These are phyloP conservation scores for Kobus ellipsiprymnus DNA, from an alignment of 2,113 vertebrate species.

Conservation along the genomic window DNA sequence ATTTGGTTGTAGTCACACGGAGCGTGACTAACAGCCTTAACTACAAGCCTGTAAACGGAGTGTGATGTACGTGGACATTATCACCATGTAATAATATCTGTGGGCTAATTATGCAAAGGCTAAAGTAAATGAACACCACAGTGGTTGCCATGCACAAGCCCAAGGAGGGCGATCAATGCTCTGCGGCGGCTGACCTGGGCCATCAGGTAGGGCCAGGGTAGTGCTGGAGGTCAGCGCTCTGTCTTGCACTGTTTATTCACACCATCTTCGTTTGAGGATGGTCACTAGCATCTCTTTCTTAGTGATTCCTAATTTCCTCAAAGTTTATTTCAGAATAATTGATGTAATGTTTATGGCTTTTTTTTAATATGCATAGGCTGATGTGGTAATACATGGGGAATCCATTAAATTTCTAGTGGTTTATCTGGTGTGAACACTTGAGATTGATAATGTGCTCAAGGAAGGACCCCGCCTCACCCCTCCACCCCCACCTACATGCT, in stretches of 20 bases:
- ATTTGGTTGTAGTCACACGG: constrained; percentile 27
- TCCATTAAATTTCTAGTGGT: neutral
- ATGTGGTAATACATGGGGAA: neutral
- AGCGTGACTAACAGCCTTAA: constrained; percentile 53
- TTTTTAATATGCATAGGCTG: neutral
- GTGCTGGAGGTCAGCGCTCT: neutral
- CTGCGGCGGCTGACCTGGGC: neutral
- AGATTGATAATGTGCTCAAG: neutral
- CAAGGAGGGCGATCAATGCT: neutral
- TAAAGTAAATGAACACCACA: neutral
- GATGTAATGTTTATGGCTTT: neutral
- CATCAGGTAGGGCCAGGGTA: neutral
- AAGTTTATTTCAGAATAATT: neutral
- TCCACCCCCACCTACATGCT: neutral
- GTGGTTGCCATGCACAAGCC: neutral
- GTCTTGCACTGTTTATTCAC: neutral
- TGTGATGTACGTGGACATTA: neutral
- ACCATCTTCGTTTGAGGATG: neutral
- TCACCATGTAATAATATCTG: constrained; percentile 32
- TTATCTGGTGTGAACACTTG: neutral
- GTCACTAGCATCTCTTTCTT: neutral
- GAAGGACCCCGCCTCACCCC: neutral
- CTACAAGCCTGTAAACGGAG: constrained; percentile 38
- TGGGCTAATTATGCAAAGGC: constrained; percentile 22
- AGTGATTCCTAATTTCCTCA: neutral